Conservation (phyloP, 23 tunicate genomes). For the Oikopleura dioica region DNA sequence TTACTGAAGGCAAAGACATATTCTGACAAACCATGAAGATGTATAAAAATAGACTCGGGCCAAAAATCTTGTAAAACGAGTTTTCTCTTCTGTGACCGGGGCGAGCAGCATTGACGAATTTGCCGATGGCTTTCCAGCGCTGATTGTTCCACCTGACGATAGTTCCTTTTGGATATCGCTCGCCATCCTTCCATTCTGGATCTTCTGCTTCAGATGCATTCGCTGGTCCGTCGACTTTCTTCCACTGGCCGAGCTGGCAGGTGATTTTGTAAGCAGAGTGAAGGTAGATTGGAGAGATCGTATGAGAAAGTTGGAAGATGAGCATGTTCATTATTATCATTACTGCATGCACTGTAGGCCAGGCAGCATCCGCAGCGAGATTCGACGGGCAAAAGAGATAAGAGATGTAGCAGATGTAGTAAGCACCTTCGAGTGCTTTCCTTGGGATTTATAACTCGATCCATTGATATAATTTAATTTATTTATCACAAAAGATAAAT, state of each 20-base stretch:
- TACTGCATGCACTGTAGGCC: neutral
- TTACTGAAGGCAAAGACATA: too few relatives aligned
- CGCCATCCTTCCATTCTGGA: neutral
- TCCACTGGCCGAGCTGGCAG: neutral
- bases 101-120: slow-evolving; percentile 3
- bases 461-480: too few relatives aligned
- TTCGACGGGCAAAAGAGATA: neutral
- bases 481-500: too few relatives aligned
- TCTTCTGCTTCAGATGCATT: neutral
- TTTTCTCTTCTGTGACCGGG: neutral
- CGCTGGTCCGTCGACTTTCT: neutral
- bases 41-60: neutral
- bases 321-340: neutral
- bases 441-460: too few relatives aligned
- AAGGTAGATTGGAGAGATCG: neutral
- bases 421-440: neutral
- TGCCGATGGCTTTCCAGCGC: neutral
- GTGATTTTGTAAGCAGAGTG: slow-evolving; percentile 4
- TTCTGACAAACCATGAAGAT: neutral
- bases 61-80: neutral
- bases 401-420: neutral
- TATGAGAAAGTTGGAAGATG: neutral
- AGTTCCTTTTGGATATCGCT: neutral
- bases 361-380: neutral
- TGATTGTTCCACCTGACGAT: neutral